phyloP scores from a whole-genome alignment of 2,113 vertebrate species.

The Tachysurus vachellii region DNA sequence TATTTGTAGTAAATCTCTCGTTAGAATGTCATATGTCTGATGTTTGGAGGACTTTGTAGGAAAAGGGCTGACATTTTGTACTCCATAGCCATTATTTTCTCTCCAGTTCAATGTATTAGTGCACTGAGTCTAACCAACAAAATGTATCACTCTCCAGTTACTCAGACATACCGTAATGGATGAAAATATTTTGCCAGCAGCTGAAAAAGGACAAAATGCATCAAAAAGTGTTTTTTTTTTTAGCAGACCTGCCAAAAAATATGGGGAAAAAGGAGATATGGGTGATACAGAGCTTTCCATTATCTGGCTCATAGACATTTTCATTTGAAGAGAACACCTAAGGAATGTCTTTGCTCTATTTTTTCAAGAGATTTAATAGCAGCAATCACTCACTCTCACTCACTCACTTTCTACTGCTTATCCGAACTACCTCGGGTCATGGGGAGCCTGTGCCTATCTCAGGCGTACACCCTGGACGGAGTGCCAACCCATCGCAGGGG shows the following conservation, averaged over 20 bases:
- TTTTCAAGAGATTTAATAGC: not conserved
- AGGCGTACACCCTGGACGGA: too few relatives aligned
- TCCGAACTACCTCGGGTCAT: too few relatives aligned
- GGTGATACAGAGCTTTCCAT: constrained; percentile 3
- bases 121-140: not conserved
- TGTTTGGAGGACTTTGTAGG: too few relatives aligned
- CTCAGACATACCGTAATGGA: not conserved
- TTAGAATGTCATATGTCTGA: not conserved
- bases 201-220: not conserved
- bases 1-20: not conserved
- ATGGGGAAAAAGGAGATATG: not conserved
- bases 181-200: not conserved
- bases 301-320: not conserved
- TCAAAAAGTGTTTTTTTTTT: constrained; percentile 1
- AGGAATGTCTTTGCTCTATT: not conserved
- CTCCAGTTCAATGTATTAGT: not conserved
- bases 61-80: not conserved
- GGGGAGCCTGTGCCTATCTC: too few relatives aligned
- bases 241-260: not conserved
- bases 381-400: not conserved
- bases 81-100: not conserved
- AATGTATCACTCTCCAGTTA: not conserved
- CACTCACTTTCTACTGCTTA: too few relatives aligned
- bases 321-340: not conserved
- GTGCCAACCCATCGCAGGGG: too few relatives aligned